Evolutionary conservation across 2,888 invertebrate species (phyloP).

Genomic region (Daptonema setosum): DNA sequence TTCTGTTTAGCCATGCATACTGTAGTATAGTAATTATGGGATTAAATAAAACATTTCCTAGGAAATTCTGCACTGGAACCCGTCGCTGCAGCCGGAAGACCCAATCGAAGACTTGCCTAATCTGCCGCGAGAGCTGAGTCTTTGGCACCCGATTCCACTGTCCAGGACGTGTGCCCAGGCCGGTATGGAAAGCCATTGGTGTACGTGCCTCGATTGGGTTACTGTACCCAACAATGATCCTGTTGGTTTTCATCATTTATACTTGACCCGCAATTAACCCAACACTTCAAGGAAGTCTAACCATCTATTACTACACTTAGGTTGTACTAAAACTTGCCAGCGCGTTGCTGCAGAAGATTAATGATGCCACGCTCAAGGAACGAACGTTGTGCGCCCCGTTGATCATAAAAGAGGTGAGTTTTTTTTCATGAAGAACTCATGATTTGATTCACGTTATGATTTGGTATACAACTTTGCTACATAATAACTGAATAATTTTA

Average conservation of each 20-base stretch:
- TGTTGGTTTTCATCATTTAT: too few relatives aligned
- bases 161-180: slow-evolving; percentile 54
- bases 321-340: neutral
- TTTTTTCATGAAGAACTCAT: too few relatives aligned
- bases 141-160: slow-evolving; percentile 35
- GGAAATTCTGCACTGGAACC: neutral
- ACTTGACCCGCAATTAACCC: too few relatives aligned
- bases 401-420: slow-evolving; percentile 6
- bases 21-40: too few relatives aligned
- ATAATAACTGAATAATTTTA: too few relatives aligned
- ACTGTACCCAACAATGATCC: too few relatives aligned
- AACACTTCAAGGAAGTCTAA: too few relatives aligned
- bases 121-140: neutral
- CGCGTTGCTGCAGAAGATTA: slow-evolving; percentile 10
- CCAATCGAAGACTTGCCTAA: neutral
- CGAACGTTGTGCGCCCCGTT: slow-evolving; percentile 14
- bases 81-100: neutral
- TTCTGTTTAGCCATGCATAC: too few relatives aligned
- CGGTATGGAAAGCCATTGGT: slow-evolving; percentile 60
- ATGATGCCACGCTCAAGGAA: slow-evolving; percentile 10
- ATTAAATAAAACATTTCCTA: too few relatives aligned
- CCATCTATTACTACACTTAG: too few relatives aligned
- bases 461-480: too few relatives aligned
- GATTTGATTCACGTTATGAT: too few relatives aligned
- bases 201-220: slow-evolving; percentile 42